phyloP scores from a whole-genome alignment of 1,140 invertebrate genomes.

The Macrosteles quadrilineatus region DNA sequence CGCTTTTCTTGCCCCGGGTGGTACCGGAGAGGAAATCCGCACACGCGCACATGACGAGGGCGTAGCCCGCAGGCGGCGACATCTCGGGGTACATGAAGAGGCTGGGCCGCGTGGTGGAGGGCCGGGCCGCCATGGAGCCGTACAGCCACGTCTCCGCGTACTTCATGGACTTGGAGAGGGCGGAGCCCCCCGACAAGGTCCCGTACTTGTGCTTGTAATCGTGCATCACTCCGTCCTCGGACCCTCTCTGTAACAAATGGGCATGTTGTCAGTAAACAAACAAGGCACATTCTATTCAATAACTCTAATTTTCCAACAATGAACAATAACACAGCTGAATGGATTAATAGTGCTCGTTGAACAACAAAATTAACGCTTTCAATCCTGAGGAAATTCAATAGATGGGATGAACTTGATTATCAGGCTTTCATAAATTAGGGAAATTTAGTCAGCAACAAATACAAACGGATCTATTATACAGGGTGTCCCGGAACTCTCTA shows the following conservation, averaged over 20 bases:
- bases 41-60: conserved; percentile 74
- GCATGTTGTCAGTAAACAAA: too few species aligned
- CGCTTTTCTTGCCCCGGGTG: conserved; percentile 66
- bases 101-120: conserved; percentile 35
- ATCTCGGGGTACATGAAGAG: conserved; percentile 24
- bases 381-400: too few species aligned
- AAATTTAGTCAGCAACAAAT: too few species aligned
- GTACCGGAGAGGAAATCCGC: conserved; percentile 73
- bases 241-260: conserved; percentile 34
- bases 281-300: too few species aligned
- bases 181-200: conserved; percentile 55
- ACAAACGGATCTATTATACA: too few species aligned
- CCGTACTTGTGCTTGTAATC: conserved; percentile 42
- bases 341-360: too few species aligned
- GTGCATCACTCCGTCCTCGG: conserved; percentile 15
- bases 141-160: conserved; percentile 82
- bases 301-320: too few species aligned
- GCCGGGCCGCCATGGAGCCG: conserved; percentile 60
- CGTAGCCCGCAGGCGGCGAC: conserved; percentile 56
- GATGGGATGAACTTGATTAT: too few species aligned
- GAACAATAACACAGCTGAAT: too few species aligned
- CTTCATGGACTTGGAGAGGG: conserved; percentile 76
- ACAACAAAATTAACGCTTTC: too few species aligned
- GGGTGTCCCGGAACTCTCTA: too few species aligned
- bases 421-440: too few species aligned